Evolutionary conservation across 1,140 invertebrate genomes (phyloP).

Genomic region (Drosophila trapezifrons): DNA sequence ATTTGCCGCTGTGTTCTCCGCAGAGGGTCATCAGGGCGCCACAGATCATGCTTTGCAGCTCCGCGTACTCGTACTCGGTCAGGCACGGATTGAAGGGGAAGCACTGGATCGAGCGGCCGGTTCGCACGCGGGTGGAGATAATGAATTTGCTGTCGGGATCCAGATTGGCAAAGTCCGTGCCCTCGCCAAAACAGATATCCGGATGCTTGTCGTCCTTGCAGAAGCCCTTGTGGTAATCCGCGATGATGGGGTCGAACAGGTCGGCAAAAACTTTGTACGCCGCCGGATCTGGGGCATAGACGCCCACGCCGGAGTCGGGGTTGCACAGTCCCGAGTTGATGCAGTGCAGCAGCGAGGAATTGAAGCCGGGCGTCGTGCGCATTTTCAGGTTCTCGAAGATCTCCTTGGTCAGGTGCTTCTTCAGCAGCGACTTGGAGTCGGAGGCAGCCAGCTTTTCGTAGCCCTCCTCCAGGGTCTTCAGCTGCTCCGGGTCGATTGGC

Average conservation of each 20-base stretch:
- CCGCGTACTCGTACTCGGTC: conserved; percentile 95
- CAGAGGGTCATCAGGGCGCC: conserved; percentile 90
- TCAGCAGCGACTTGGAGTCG: conserved; percentile 96
- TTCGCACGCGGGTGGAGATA: conserved; percentile 96
- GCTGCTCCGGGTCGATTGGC: conserved; percentile 85
- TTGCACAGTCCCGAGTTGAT: conserved; percentile 96
- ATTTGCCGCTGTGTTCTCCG: conserved; percentile 93
- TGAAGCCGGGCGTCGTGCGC: conserved; percentile 92
- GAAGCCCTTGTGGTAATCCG: conserved; percentile 97
- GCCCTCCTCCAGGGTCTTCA: conserved; percentile 94
- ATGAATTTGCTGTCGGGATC: conserved; percentile 95
- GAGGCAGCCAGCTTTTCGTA: conserved; percentile 92
- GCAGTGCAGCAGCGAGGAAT: conserved; percentile 94
- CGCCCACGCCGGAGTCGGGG: conserved; percentile 94
- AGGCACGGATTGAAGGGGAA: conserved; percentile 98
- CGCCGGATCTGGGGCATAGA: conserved; percentile 97
- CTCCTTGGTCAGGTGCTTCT: conserved; percentile 95
- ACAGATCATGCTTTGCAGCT: conserved; percentile 94
- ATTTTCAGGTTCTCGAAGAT: conserved; percentile 94
- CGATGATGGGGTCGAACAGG: conserved; percentile 97
- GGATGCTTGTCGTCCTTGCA: conserved; percentile 96
- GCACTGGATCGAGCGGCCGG: conserved; percentile 94
- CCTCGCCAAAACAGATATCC: conserved; percentile 94
- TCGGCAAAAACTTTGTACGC: conserved; percentile 94
- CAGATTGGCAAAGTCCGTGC: conserved; percentile 93